These are phyloP conservation scores for Perizoma flavofasciatum DNA, from an alignment of 2,888 invertebrate genomes.

Conservation along the genomic window DNA sequence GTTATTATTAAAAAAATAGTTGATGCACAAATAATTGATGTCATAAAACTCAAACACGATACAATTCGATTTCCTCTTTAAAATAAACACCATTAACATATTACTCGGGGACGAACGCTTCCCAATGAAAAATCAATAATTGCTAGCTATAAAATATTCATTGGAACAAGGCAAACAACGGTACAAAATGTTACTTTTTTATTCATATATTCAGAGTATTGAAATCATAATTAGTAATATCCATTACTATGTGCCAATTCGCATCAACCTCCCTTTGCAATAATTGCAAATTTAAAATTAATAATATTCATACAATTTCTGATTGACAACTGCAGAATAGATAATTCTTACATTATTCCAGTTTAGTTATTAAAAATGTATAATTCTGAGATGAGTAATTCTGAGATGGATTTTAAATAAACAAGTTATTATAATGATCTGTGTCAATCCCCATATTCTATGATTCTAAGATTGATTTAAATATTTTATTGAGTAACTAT, in stretches of 20 bases:
- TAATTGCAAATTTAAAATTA: slow-evolving; percentile 49
- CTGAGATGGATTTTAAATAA: slow-evolving; percentile 37
- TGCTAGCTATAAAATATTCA: slow-evolving; percentile 68
- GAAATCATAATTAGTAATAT: slow-evolving; percentile 67
- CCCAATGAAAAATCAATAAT: slow-evolving; percentile 63
- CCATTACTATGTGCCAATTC: slow-evolving; percentile 63
- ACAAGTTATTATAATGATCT: slow-evolving; percentile 12
- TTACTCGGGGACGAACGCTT: slow-evolving; percentile 71
- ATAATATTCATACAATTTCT: slow-evolving; percentile 43
- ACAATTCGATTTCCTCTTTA: slow-evolving; percentile 29
- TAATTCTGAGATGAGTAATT: slow-evolving; percentile 38
- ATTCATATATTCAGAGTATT: slow-evolving; percentile 55
- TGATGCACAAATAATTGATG: not conserved
- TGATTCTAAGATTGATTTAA: slow-evolving; percentile 13
- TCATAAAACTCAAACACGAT: slow-evolving; percentile 14
- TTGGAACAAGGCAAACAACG: slow-evolving; percentile 57
- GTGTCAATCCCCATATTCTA: slow-evolving; percentile 2
- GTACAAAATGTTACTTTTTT: slow-evolving; percentile 40
- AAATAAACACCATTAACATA: slow-evolving; percentile 60
- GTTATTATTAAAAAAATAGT: not conserved
- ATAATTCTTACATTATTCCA: slow-evolving; percentile 50
- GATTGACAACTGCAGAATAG: slow-evolving; percentile 67
- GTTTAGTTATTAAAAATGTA: slow-evolving; percentile 67
- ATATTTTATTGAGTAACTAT: slow-evolving; percentile 13
- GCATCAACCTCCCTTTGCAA: slow-evolving; percentile 48